These are phyloP conservation scores for Dromaius novaehollandiae DNA, from an alignment of 2,113 vertebrate genomes.

Conservation along the genomic window DNA sequence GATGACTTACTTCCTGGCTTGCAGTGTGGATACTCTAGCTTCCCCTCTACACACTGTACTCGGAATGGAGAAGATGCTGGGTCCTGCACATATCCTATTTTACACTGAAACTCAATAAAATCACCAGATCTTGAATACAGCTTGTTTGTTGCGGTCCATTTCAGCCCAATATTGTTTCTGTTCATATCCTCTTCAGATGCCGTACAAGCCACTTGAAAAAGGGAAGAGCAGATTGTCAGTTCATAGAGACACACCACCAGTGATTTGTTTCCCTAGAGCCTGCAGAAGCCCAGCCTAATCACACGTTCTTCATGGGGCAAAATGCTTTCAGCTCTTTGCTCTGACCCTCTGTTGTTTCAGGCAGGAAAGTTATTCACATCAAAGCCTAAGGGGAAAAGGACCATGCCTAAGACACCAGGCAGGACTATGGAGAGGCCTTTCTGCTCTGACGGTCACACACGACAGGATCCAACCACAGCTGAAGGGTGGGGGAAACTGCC, in stretches of 20 bases:
- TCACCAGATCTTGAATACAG: constrained; percentile 15
- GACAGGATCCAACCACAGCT: neutral
- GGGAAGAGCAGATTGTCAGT: neutral
- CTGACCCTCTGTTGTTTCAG: neutral
- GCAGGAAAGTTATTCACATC: neutral
- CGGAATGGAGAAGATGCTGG: neutral
- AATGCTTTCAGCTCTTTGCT: neutral
- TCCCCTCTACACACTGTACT: neutral
- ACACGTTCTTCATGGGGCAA: neutral
- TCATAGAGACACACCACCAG: neutral
- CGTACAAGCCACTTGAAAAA: constrained; percentile 52
- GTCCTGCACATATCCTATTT: fast-evolving
- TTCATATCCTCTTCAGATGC: constrained; percentile 32
- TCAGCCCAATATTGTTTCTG: constrained; percentile 46
- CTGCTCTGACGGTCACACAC: neutral
- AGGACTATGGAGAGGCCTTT: neutral
- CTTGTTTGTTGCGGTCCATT: fast-evolving
- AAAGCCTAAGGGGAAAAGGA: neutral
- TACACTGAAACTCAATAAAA: neutral
- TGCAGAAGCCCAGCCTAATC: neutral
- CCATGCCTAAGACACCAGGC: neutral
- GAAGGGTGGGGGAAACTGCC: neutral
- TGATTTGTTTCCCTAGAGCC: neutral
- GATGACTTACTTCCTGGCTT: neutral
- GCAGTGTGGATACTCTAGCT: neutral